Evolutionary conservation across 2,113 vertebrate species (phyloP).

Genomic region (Nycticebus coucang): DNA sequence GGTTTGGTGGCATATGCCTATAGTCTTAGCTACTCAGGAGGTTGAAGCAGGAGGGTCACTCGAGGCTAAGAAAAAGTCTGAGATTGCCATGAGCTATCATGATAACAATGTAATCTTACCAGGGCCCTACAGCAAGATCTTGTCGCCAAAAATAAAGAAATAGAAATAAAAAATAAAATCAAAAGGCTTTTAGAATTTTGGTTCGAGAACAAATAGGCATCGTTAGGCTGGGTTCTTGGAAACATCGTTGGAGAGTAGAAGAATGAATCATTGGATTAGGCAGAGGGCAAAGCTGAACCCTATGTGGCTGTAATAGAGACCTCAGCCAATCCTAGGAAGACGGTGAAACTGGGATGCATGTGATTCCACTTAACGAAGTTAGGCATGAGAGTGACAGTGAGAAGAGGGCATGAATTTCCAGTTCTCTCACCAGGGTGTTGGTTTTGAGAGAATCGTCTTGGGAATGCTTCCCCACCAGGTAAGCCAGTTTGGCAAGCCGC

Average conservation of each 20-base stretch:
- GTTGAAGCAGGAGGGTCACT: no score
- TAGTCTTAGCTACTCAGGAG: no score
- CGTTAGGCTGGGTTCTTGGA: background rate
- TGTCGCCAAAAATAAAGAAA: no score
- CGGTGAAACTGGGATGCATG: accelerated
- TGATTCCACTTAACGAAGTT: background rate
- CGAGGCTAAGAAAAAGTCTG: no score
- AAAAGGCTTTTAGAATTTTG: background rate
- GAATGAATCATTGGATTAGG: background rate
- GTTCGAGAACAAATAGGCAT: background rate
- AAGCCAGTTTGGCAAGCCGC: background rate
- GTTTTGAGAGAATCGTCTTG: background rate
- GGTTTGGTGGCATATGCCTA: no score
- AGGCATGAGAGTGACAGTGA: background rate
- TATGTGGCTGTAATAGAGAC: background rate
- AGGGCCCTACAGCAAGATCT: no score
- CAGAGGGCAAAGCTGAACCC: background rate
- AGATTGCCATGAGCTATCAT: no score
- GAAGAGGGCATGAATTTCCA: background rate
- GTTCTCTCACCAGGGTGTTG: background rate
- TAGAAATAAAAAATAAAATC: no score
- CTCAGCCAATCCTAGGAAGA: background rate
- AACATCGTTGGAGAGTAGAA: background rate
- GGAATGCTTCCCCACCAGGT: background rate
- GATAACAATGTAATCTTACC: no score